Base-by-base conservation (phyloP, 2,888 invertebrate species). In the Adineta ricciae region DNA sequence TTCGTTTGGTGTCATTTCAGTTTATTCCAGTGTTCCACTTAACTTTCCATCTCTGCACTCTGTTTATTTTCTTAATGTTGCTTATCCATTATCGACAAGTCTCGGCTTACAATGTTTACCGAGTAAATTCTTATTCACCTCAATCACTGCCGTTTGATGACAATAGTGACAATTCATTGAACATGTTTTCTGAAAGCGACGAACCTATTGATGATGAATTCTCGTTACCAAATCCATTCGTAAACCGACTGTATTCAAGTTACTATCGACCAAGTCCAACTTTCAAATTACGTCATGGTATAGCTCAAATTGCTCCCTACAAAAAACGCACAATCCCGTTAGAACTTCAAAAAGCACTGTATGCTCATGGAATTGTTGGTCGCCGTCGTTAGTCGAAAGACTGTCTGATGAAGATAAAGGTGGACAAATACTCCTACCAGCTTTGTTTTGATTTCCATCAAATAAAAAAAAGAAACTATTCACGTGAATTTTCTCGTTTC, bases 291-390 rank as follows among this genome's bases (percentile, higher is more conserved):
- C 56, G n/a, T 11, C 8, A n/a, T 56, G 27, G n/a, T 27, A 11
- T 56, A n/a, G n/a, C 4, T 56, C 27, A 11, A 11, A 11, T n/a
- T 11, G 14, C 14, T 9, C 27, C 56, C n/a, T 56, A n/a, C 27
- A 56, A 56, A 4, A 56, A 56, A 56, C 56, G 56, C 27, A 56
- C n/a, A 56, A 56, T 56, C 14, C 56, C 56, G 16, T 14, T 56
- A 3, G 56, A 56, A 56, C 56, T 56, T 56, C 56, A 56, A 56
- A 56, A 56, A 56, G 56, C 56, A 11, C 14, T 56, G 4, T 56
- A 56, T 56, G 56, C 56, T 56, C 56, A 56, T 56, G 56, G 56
- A n/a, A 56, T 56, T 56, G 56, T 56, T 56, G 56, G 56, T 27
- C 56, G 56, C 16, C n/a, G 56, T 14, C 56, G 56, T 56, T 56